phyloP scores from a whole-genome alignment of 2,113 vertebrate species.

The Myocastor coypus region DNA sequence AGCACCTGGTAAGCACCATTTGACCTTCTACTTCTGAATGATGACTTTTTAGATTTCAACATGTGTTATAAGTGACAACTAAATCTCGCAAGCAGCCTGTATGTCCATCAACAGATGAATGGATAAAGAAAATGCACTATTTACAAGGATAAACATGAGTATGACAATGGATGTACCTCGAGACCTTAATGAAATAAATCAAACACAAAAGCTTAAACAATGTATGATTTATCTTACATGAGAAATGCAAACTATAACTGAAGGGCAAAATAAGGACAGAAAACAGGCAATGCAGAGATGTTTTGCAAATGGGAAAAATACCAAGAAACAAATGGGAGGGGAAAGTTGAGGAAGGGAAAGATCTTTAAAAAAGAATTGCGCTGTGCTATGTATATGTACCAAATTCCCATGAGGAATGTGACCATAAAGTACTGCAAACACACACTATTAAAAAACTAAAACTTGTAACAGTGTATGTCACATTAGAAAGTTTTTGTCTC shows the following conservation, averaged over 20 bases:
- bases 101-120: not conserved
- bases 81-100: not conserved
- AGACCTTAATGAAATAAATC: not conserved
- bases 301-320: not conserved
- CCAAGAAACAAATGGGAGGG: not conserved
- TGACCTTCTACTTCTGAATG: not conserved
- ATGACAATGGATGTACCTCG: not conserved
- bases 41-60: conserved; percentile 5
- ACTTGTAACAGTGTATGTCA: not conserved
- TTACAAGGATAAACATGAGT: not conserved
- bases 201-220: not conserved
- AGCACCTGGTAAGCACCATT: not conserved
- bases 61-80: not conserved
- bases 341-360: not conserved
- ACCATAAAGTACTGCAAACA: not conserved
- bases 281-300: not conserved
- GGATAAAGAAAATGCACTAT: not conserved
- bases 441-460: not conserved
- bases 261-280: not conserved
- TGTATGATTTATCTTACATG: not conserved
- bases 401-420: not conserved
- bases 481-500: not conserved
- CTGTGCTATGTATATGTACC: not conserved
- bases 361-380: not conserved
- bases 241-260: not conserved